phyloP scores from a whole-genome alignment of 2,888 invertebrate genomes.

The Amphipyra berbera region DNA sequence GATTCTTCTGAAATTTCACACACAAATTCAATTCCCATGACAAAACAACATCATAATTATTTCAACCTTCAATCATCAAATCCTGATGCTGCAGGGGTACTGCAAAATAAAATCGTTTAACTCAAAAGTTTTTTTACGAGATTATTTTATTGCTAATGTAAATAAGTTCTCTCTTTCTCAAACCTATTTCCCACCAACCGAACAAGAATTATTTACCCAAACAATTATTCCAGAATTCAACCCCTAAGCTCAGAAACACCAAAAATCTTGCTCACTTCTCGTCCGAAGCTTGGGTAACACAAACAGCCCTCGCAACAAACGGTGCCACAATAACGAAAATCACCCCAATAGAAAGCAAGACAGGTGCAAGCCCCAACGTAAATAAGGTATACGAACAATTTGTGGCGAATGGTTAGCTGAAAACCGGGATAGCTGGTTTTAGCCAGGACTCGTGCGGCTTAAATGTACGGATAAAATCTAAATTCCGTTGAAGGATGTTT shows the following conservation, averaged over 20 bases:
- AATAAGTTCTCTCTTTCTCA: not conserved
- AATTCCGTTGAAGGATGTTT: too few species aligned
- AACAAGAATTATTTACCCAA: slow-evolving; percentile 14
- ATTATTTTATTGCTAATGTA: too few species aligned
- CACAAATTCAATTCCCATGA: too few species aligned
- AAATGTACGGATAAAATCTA: not conserved
- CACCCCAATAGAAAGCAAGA: slow-evolving; percentile 61
- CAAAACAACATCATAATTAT: too few species aligned
- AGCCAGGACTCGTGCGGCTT: slow-evolving; percentile 35
- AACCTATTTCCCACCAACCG: not conserved
- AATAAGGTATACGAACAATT: slow-evolving; percentile 75
- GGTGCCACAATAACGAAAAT: slow-evolving; percentile 62
- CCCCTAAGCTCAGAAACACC: slow-evolving; percentile 15
- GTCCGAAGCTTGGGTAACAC: slow-evolving; percentile 24
- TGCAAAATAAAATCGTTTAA: too few species aligned
- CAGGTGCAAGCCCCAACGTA: slow-evolving; percentile 72
- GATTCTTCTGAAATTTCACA: too few species aligned
- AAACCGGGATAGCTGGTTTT: slow-evolving; percentile 23
- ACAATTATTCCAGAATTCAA: slow-evolving; percentile 34
- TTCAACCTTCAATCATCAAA: too few species aligned
- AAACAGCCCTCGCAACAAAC: slow-evolving; percentile 40
- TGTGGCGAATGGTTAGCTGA: slow-evolving; percentile 59
- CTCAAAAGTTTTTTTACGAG: too few species aligned
- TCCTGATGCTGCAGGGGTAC: too few species aligned
- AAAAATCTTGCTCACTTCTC: slow-evolving; percentile 38